Conservation (phyloP, 1,140 invertebrate genomes). For the Melipona quadrifasciata region DNA sequence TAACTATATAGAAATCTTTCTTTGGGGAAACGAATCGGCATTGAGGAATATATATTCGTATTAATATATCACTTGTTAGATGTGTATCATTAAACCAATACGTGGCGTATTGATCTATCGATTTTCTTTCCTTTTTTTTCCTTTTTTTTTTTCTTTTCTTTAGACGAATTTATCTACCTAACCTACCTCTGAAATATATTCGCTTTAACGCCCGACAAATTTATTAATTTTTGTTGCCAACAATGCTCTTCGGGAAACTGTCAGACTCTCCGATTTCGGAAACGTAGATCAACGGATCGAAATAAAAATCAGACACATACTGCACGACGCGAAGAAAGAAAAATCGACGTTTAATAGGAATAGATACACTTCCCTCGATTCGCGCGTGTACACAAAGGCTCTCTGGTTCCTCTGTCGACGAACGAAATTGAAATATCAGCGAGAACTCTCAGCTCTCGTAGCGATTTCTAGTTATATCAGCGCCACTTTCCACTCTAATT, state of each 20-base stretch:
- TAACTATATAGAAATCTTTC: constrained; percentile 44
- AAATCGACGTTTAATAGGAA: neutral
- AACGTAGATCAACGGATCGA: neutral
- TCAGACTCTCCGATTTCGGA: neutral
- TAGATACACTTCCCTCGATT: neutral
- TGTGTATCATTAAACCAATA: neutral
- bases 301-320: neutral
- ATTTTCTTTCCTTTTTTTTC: neutral
- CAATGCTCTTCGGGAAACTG: neutral
- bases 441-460: neutral
- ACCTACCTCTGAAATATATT: neutral
- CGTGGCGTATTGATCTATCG: neutral
- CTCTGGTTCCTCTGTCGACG: neutral
- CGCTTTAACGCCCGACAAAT: neutral
- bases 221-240: constrained; percentile 24
- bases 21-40: constrained; percentile 45
- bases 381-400: neutral
- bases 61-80: constrained; percentile 6
- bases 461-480: constrained; percentile 29
- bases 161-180: neutral
- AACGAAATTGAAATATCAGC: neutral
- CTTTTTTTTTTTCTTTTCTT: too few species aligned
- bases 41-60: neutral
- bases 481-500: constrained; percentile 46
- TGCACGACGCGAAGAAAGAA: neutral